Evolutionary conservation across 64 coral and sea anemone genomes (phyloP).

Genomic region (Stichodactyla mertensii): DNA sequence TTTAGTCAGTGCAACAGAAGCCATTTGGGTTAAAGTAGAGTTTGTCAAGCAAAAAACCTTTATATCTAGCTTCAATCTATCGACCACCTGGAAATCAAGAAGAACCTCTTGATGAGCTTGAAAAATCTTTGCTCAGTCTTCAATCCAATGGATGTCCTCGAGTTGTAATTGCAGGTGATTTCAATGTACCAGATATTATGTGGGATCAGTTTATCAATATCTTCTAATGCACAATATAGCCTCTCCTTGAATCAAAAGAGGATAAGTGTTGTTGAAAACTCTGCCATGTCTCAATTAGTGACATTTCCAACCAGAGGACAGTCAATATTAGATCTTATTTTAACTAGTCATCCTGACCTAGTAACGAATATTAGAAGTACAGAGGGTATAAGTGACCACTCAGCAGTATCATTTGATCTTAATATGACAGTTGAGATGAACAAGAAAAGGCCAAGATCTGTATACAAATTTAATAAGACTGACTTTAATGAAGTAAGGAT

Average conservation of each 20-base stretch:
- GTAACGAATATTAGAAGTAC: constrained; percentile 47
- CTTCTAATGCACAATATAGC: constrained; percentile 57
- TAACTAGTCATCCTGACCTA: constrained; percentile 47
- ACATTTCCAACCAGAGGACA: constrained; percentile 41
- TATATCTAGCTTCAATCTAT: constrained; percentile 57
- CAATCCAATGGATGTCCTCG: constrained; percentile 45
- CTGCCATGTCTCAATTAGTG: constrained; percentile 34
- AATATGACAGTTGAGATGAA: constrained; percentile 53
- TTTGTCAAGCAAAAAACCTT: constrained; percentile 48
- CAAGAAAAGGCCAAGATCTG: constrained; percentile 69
- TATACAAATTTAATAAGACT: constrained; percentile 60
- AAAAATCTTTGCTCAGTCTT: constrained; percentile 31
- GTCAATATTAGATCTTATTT: constrained; percentile 23
- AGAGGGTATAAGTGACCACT: constrained; percentile 51
- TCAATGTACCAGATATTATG: constrained; percentile 44
- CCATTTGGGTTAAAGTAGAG: constrained; percentile 53
- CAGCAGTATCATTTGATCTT: constrained; percentile 48
- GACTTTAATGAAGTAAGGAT: constrained; percentile 53
- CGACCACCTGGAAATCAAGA: constrained; percentile 43
- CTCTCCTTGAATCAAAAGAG: constrained; percentile 55
- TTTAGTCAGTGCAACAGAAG: constrained; percentile 40
- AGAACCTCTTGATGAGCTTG: constrained; percentile 35
- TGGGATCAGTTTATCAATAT: constrained; percentile 46
- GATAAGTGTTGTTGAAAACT: constrained; percentile 38
- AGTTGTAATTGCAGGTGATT: constrained; percentile 42